These are phyloP conservation scores for Entosphenus tridentatus DNA, from an alignment of 2,113 vertebrate species.

Conservation along the genomic window DNA sequence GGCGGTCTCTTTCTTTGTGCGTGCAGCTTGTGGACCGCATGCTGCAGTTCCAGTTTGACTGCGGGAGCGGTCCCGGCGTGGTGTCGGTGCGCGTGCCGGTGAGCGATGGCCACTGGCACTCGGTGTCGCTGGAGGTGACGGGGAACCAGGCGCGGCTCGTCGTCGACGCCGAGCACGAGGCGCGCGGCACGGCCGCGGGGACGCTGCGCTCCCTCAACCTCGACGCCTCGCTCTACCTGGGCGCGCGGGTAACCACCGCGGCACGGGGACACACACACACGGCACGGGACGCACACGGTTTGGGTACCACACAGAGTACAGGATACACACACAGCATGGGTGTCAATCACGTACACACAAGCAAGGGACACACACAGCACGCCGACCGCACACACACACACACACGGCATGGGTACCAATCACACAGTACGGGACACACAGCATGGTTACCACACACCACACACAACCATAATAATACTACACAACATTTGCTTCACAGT, in stretches of 20 bases:
- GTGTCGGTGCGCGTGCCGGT: conserved; percentile 50
- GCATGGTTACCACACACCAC: too few species aligned
- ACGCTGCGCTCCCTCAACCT: conserved; percentile 35
- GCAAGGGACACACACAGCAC: too few species aligned
- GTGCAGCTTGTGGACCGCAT: conserved; percentile 63
- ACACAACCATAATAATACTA: too few species aligned
- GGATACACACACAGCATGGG: too few species aligned
- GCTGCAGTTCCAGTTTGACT: conserved; percentile 78
- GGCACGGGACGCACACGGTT: conserved; percentile 33
- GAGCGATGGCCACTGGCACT: conserved; percentile 84
- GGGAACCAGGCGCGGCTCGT: conserved; percentile 71
- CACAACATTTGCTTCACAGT: too few species aligned
- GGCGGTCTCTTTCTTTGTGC: conserved; percentile 8
- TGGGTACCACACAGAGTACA: too few species aligned
- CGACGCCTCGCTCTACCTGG: conserved; percentile 58
- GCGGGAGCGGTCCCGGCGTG: conserved; percentile 37
- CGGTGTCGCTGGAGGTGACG: conserved; percentile 60
- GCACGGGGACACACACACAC: conserved; percentile 13
- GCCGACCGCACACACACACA: too few species aligned
- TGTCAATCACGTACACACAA: too few species aligned
- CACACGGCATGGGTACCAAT: too few species aligned
- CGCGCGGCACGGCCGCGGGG: conserved; percentile 41
- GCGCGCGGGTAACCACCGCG: conserved; percentile 36
- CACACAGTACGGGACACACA: too few species aligned
- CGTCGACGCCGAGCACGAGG: conserved; percentile 70